These are phyloP conservation scores for Drosophila borborema DNA, from an alignment of 2,888 invertebrate genomes.

Conservation along the genomic window DNA sequence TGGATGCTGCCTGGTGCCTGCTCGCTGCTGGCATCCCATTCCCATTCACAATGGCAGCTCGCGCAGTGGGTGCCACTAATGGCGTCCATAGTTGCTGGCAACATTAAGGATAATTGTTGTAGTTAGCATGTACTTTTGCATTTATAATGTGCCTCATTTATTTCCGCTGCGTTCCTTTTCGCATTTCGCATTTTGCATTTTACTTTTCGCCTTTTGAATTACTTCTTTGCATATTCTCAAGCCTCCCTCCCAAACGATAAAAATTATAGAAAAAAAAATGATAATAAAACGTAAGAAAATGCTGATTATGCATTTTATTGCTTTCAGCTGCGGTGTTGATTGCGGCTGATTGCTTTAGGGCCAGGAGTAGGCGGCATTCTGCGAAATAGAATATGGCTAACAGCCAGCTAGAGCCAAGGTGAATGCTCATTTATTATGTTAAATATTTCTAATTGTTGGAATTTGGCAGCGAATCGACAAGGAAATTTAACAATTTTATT, in stretches of 20 bases:
- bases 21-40: conserved; percentile 5
- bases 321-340: conserved; percentile 71
- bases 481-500: neutral
- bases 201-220: conserved; percentile 40
- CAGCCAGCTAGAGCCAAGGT: neutral
- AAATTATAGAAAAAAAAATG: conserved; percentile 44
- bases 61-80: conserved; percentile 51
- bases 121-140: conserved; percentile 80
- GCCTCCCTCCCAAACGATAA: conserved; percentile 53
- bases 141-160: conserved; percentile 81
- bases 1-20: neutral
- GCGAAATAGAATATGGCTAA: neutral
- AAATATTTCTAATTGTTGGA: conserved; percentile 22
- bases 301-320: conserved; percentile 78
- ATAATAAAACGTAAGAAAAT: conserved; percentile 36
- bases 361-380: neutral
- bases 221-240: conserved; percentile 67
- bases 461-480: neutral
- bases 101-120: conserved; percentile 80
- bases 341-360: conserved; percentile 70
- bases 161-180: conserved; percentile 46
- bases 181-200: conserved; percentile 17
- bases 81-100: conserved; percentile 73
- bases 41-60: conserved; percentile 10
- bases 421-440: conserved; percentile 16